A percentile compares a stretch with the other conserved stretches of the same genome.
Evolutionary conservation across 2,113 vertebrate species (phyloP).

Genomic region (Halcyon senegalensis): DNA sequence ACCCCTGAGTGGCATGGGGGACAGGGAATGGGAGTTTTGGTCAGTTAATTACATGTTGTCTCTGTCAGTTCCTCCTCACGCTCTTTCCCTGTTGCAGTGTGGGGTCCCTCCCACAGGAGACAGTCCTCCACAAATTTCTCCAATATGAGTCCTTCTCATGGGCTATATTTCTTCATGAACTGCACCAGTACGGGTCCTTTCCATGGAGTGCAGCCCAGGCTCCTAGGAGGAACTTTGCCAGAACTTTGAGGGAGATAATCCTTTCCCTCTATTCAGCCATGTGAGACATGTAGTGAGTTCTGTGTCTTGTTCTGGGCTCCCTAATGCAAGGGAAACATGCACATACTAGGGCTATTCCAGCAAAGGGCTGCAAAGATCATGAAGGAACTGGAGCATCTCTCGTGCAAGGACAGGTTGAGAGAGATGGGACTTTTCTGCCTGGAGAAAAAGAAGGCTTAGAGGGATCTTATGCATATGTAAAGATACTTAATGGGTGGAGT

Average conservation of each 20-base stretch:
- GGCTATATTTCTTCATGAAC: neutral
- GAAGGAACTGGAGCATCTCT: neutral
- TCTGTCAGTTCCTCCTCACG: neutral
- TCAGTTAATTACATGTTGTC: neutral
- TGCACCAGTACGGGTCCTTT: neutral
- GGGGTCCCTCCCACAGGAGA: neutral
- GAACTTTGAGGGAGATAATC: neutral
- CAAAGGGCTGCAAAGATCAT: neutral
- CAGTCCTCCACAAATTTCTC: neutral
- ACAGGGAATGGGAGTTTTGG: rapidly evolving
- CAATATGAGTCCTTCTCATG: neutral
- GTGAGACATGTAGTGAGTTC: neutral
- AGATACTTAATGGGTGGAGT: neutral
- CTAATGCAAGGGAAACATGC: neutral
- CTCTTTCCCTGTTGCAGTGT: neutral
- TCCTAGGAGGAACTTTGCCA: neutral
- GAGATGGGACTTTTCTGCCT: neutral
- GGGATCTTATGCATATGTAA: neutral
- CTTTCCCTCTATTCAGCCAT: neutral
- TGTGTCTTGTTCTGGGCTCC: neutral
- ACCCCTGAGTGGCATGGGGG: rapidly evolving
- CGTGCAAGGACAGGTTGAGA: rapidly evolving
- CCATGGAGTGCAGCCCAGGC: neutral
- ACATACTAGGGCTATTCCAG: neutral
- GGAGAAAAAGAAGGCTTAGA: neutral